Evolutionary conservation across 2,888 invertebrate species (phyloP), one percentile per base, ranked within the genome.

Genomic region (Eristalis intricaria): DNA sequence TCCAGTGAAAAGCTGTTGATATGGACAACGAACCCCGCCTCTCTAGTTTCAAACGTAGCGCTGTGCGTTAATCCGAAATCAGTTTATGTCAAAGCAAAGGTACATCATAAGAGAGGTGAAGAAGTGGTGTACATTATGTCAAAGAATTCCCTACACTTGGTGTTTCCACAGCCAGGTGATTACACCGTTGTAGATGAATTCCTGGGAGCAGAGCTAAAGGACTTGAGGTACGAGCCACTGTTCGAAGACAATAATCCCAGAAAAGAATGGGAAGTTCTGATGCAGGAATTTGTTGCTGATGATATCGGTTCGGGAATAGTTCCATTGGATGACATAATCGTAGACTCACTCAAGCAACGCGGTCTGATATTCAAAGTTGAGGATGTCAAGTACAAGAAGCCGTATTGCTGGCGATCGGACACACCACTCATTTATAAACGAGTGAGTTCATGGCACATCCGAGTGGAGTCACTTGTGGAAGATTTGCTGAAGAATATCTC

Each of bases 21-120:
- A 4, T 99, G 99, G 99, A 99, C 99, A 0, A 99, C 99, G 1
- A 99, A 99, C 11, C 99, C 99, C 0, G 99, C 99, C 99, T 98
- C 99, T 29, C 94, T 99, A 86, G 98, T 99, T 0, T 98, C 98
- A 91, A 99, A 99, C 93, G 92, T 99, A 89, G 95, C 98, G 1
- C 95, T 98, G 0, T 98, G 98, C 94, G 98, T 99, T 5, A 96
- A 99, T 94, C 96, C 98, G 2, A 95, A 96, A 70, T 94, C 97
- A 80, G 95, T 94, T 60, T 99, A 99, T 92, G 95, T 97, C 1
- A 96, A 96, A 92, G 94, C 98, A 0, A 94, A 95, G 91, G 95
- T 96, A 90, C 94, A 94, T 1, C 4, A 69, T 2, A 35, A 29
- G 4, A 56, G n/a, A 13, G 38, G 56, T 15, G 22, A 23, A 0